phyloP scores from a whole-genome alignment of 1,140 invertebrate species.

The Monomorium pharaonis region DNA sequence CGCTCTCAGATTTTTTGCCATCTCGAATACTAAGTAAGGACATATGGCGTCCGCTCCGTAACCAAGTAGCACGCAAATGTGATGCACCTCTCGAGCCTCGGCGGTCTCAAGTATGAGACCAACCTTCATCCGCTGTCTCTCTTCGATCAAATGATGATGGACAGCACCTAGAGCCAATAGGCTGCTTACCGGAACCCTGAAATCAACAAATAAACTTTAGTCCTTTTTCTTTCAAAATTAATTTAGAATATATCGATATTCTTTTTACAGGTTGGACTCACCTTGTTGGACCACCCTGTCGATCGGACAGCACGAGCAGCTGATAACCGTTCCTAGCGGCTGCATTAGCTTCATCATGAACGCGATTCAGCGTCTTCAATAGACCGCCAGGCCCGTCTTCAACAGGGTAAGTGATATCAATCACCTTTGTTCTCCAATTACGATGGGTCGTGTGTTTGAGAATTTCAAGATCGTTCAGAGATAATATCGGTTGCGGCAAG shows the following conservation, averaged over 20 bases:
- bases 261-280: constrained; percentile 61
- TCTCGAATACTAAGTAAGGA: constrained; percentile 98
- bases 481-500: constrained; percentile 97
- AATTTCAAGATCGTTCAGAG: constrained; percentile 95
- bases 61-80: constrained; percentile 97
- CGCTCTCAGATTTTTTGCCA: constrained; percentile 92
- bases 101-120: constrained; percentile 97
- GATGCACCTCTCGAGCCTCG: constrained; percentile 98
- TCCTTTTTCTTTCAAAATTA: background rate
- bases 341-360: constrained; percentile 92
- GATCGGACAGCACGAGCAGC: constrained; percentile 95
- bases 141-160: constrained; percentile 98
- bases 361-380: constrained; percentile 90
- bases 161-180: constrained; percentile 96
- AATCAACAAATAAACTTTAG: background rate
- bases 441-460: constrained; percentile 94
- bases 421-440: constrained; percentile 95
- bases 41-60: constrained; percentile 99
- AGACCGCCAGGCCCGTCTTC: constrained; percentile 90
- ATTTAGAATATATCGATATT: background rate
- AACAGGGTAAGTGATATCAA: constrained; percentile 95
- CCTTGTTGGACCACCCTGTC: constrained; percentile 89
- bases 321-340: constrained; percentile 94
- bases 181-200: constrained; percentile 92
- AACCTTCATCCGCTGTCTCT: constrained; percentile 98